Percentiles rank a stretch among this genome's conserved stretches.
These are phyloP conservation scores for Melolontha melolontha DNA, from an alignment of 2,888 invertebrate species.

Conservation along the genomic window DNA sequence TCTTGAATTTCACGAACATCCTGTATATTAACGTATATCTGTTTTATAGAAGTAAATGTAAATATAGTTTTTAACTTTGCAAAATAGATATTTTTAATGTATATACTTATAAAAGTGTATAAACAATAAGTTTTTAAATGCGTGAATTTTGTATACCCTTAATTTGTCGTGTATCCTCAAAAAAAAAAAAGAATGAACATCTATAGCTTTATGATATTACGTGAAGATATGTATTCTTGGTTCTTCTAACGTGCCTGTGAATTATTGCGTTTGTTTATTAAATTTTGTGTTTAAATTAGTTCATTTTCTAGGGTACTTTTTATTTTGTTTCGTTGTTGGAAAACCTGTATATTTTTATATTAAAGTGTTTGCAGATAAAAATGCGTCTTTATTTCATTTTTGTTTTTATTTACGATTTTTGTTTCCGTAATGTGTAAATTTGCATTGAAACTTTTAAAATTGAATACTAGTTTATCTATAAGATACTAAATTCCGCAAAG, in stretches of 20 bases:
- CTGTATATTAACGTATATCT: slow-evolving; percentile 30
- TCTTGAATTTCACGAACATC: slow-evolving; percentile 3
- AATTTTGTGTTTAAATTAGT: neutral
- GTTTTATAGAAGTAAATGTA: slow-evolving; percentile 33
- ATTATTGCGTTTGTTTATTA: neutral
- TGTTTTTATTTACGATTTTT: no score
- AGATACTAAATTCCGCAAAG: no score
- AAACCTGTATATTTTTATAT: slow-evolving; percentile 34
- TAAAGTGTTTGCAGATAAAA: slow-evolving; percentile 35
- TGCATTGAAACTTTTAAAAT: no score
- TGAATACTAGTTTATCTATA: no score
- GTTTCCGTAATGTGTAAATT: no score
- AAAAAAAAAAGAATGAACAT: no score
- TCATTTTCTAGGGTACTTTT: neutral
- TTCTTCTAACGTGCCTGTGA: neutral
- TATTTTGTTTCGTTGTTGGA: slow-evolving; percentile 16
- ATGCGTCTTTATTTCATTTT: neutral
- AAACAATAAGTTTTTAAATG: neutral
- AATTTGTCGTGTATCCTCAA: no score
- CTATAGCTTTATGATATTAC: no score
- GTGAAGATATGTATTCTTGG: neutral
- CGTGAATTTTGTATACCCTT: no score
- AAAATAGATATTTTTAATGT: neutral
- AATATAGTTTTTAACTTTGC: slow-evolving; percentile 15
- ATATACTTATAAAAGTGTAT: neutral